Base-by-base conservation (phyloP, 2,888 invertebrate species). In the Coenonympha arcania region DNA sequence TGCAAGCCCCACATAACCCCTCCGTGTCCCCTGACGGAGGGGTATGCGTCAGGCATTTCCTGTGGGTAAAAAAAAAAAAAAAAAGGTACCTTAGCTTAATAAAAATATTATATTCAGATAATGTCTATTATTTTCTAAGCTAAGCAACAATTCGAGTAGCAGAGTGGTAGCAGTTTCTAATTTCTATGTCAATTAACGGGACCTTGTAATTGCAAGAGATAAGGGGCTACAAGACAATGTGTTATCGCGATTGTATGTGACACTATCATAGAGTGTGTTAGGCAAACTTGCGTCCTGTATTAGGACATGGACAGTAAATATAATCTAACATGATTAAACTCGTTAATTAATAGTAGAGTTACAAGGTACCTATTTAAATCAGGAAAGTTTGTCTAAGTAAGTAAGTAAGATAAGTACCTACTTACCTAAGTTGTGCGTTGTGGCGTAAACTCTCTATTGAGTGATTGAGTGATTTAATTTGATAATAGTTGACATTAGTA, bases 171-270 rank as follows among this genome's bases (percentile, higher is more conserved):
- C 31, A 6, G 31, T 40, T 51, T 31, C 48, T 36, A 42, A 41
- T 41, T 30, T 34, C 44, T 44, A 18, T 46, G 31, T 49, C 52
- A 47, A 55, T 49, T 52, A 55, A 55, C 41, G 47, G 49, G 41
- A 42, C 46, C 41, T 31, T 42, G 28, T 50, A 31, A 30, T 31
- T 42, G 28, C 47, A 31, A 30, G 19, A 52, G 55, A 52, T 50
- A 55, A 50, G 20, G n/a, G 13, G 11, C 30, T 30, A 47, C 52
- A 55, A 49, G 49, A 49, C 52, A 48, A 48, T 28, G 53, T 53
- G 46, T 39, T 53, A 51, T 58, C 54, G 46, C 53, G 52, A 60
- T 57, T 50, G 52, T 40, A 58, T 55, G 56, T 60, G 62, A 59
- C 63, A 57, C 40, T 62, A 62, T 61, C 60, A 46, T 52, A 52